These are phyloP conservation scores for Lithophane leautieri DNA, from an alignment of 2,888 invertebrate genomes.

Conservation along the genomic window DNA sequence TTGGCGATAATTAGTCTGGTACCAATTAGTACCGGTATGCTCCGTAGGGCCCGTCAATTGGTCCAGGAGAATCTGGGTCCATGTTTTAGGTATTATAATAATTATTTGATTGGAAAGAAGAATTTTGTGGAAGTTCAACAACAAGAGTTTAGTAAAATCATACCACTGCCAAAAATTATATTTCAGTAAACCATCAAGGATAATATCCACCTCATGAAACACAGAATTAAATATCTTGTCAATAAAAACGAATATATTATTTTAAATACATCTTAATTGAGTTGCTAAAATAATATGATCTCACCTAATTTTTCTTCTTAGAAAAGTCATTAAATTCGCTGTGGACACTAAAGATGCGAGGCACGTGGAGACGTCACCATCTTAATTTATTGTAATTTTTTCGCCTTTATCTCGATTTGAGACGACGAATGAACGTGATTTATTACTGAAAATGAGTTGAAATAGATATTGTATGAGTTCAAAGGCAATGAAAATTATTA, in stretches of 20 bases:
- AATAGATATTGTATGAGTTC: slow-evolving; percentile 2
- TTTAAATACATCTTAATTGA: slow-evolving; percentile 15
- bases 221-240: not conserved
- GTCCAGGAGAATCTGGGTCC: not conserved
- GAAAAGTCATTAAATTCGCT: slow-evolving; percentile 38
- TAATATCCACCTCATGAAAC: not conserved
- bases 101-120: not conserved
- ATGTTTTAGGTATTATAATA: slow-evolving; percentile 7
- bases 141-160: not conserved
- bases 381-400: slow-evolving; percentile 51
- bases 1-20: slow-evolving; percentile 45
- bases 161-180: not conserved
- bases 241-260: slow-evolving; percentile 4
- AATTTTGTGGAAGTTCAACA: not conserved
- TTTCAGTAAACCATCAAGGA: not conserved
- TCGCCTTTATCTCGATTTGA: slow-evolving; percentile 9
- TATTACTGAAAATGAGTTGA: slow-evolving; percentile 29
- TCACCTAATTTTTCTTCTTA: slow-evolving; percentile 47
- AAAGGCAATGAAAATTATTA: slow-evolving; percentile 3
- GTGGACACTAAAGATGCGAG: slow-evolving; percentile 15
- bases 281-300: slow-evolving; percentile 25
- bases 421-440: slow-evolving; percentile 34
- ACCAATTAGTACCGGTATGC: slow-evolving; percentile 36
- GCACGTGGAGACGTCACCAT: slow-evolving; percentile 43
- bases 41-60: slow-evolving; percentile 12